Evolutionary conservation across 2,888 invertebrate species (phyloP).

Genomic region (Congeria kusceri): DNA sequence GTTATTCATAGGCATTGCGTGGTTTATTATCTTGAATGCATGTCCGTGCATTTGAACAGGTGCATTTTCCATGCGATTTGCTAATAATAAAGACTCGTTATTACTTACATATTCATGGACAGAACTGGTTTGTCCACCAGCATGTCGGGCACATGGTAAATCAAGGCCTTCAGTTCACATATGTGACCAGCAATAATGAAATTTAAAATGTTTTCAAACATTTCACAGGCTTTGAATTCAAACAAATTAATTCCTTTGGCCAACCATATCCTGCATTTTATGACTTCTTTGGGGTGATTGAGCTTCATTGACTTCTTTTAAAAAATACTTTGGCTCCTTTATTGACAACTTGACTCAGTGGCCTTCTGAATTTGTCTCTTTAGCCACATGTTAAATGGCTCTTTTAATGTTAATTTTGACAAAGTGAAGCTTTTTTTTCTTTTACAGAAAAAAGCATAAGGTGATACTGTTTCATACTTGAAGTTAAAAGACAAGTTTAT

Average conservation of each 20-base stretch:
- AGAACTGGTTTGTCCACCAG: too few relatives aligned
- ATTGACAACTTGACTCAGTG: conserved; percentile 26
- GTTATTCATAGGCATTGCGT: too few relatives aligned
- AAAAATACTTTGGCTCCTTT: conserved; percentile 17
- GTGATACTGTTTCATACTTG: background rate
- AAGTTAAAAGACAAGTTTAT: background rate
- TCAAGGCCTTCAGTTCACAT: background rate
- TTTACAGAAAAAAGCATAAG: background rate
- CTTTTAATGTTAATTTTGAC: background rate
- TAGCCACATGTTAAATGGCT: background rate
- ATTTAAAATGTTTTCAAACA: background rate
- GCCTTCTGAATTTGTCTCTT: conserved; percentile 18
- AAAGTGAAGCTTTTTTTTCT: background rate
- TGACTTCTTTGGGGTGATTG: too few relatives aligned
- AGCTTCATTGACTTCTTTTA: conserved; percentile 21
- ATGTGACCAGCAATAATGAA: conserved; percentile 3
- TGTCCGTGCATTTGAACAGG: too few relatives aligned
- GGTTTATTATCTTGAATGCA: too few relatives aligned
- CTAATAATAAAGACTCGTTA: too few relatives aligned
- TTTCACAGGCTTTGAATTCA: too few relatives aligned
- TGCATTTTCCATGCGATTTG: too few relatives aligned
- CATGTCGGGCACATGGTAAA: too few relatives aligned
- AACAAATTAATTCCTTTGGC: too few relatives aligned
- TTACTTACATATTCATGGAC: too few relatives aligned
- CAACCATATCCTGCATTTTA: too few relatives aligned